These are phyloP conservation scores for Alligator sinensis DNA, from an alignment of 2,113 vertebrate species.

Conservation along the genomic window DNA sequence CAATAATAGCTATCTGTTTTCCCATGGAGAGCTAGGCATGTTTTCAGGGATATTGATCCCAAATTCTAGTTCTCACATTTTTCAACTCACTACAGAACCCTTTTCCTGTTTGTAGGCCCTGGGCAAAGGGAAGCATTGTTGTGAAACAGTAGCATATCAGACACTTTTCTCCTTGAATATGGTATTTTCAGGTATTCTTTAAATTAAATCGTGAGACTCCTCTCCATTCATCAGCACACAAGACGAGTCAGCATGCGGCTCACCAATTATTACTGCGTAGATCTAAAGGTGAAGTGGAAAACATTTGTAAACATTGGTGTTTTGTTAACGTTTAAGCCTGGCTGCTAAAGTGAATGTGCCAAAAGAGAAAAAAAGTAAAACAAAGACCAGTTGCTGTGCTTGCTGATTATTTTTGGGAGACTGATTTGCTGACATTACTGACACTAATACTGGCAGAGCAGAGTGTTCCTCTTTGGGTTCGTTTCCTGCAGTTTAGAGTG, in stretches of 20 bases:
- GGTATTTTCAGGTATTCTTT: neutral
- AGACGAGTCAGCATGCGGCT: neutral
- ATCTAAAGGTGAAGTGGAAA: constrained; percentile 19
- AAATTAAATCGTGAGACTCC: accelerated
- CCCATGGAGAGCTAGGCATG: neutral
- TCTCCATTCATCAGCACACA: neutral
- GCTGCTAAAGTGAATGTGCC: constrained; percentile 1
- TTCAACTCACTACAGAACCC: neutral
- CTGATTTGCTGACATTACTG: constrained; percentile 29
- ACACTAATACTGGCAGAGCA: neutral
- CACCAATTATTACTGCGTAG: neutral
- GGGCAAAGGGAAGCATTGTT: neutral
- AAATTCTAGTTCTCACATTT: neutral
- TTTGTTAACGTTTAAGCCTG: constrained; percentile 41
- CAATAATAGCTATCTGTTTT: neutral
- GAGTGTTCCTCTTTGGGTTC: neutral
- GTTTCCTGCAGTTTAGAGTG: neutral
- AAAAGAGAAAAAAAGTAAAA: neutral
- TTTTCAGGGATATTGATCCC: neutral
- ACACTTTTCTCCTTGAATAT: accelerated
- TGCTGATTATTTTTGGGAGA: constrained; percentile 45
- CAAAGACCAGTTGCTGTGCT: constrained; percentile 44
- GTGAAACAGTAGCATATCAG: neutral
- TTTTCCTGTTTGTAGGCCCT: neutral
- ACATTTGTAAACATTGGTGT: neutral